These are phyloP conservation scores for Melanotaenia nigrans DNA, from an alignment of 2,797 vertebrate genomes.

Conservation along the genomic window DNA sequence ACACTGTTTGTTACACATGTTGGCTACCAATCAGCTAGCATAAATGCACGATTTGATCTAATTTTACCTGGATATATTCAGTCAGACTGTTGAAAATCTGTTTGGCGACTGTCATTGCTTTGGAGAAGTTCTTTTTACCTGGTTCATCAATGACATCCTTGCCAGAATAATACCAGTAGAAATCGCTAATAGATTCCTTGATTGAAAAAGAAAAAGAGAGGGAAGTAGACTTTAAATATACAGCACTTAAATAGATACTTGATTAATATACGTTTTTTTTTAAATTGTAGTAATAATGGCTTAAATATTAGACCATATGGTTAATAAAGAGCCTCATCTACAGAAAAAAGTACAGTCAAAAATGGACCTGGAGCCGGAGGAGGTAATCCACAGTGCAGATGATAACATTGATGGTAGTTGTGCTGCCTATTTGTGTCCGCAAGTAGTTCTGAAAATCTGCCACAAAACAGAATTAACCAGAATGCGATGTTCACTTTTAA, in stretches of 20 bases:
- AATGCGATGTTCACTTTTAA: not conserved
- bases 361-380: slow-evolving; percentile 89
- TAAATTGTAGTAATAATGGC: not conserved
- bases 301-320: not conserved
- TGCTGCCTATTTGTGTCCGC: slow-evolving; percentile 94
- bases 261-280: not conserved
- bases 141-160: slow-evolving; percentile 96
- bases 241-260: not conserved
- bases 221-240: not conserved
- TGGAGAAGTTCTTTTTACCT: slow-evolving; percentile 97
- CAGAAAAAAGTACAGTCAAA: not conserved
- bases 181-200: slow-evolving; percentile 97
- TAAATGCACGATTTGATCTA: not conserved
- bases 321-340: not conserved
- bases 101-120: slow-evolving; percentile 96
- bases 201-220: slow-evolving; percentile 5
- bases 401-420: slow-evolving; percentile 95
- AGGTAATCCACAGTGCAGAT: slow-evolving; percentile 97
- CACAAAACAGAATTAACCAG: slow-evolving; percentile 16
- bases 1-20: slow-evolving; percentile 21
- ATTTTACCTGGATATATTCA: slow-evolving; percentile 93
- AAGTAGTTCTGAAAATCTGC: slow-evolving; percentile 98
- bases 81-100: slow-evolving; percentile 97
- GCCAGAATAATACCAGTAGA: slow-evolving; percentile 99
- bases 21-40: not conserved